These are phyloP conservation scores for Australoheros facetus DNA, from an alignment of 2,797 vertebrate genomes.

Conservation along the genomic window DNA sequence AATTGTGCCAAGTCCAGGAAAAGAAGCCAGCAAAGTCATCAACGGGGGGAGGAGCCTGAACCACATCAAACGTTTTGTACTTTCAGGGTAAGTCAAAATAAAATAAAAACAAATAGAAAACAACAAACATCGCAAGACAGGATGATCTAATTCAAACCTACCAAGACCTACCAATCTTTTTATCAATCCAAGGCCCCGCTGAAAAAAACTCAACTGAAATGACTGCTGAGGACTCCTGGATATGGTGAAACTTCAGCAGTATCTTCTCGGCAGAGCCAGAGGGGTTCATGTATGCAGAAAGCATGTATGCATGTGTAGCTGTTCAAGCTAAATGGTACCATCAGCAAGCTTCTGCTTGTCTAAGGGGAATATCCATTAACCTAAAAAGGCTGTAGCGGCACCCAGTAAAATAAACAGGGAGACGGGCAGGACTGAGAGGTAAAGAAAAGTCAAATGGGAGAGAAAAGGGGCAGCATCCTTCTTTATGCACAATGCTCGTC, in stretches of 20 bases:
- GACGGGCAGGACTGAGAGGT: slow-evolving; percentile 38
- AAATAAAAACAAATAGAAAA: slow-evolving; percentile 42
- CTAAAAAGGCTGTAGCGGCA: slow-evolving; percentile 53
- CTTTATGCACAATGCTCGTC: slow-evolving; percentile 65
- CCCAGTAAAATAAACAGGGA: slow-evolving; percentile 40
- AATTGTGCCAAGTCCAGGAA: slow-evolving; percentile 42
- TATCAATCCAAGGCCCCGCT: slow-evolving; percentile 55
- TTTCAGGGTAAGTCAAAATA: slow-evolving; percentile 24
- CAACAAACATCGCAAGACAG: slow-evolving; percentile 77
- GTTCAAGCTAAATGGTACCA: slow-evolving; percentile 72
- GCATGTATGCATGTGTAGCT: slow-evolving; percentile 75
- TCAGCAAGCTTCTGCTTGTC: slow-evolving; percentile 66
- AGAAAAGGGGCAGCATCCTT: slow-evolving; percentile 47
- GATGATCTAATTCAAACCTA: slow-evolving; percentile 87
- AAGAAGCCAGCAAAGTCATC: slow-evolving; percentile 52
- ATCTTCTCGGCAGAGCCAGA: slow-evolving; percentile 56
- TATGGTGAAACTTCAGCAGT: slow-evolving; percentile 52
- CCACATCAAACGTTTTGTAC: slow-evolving; percentile 31
- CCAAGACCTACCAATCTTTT: slow-evolving; percentile 62
- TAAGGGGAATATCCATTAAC: slow-evolving; percentile 43
- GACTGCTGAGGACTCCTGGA: slow-evolving; percentile 57
- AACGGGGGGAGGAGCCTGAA: slow-evolving; percentile 39
- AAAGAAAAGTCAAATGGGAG: slow-evolving; percentile 38
- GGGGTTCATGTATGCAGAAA: slow-evolving; percentile 67
- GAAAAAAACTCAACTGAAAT: slow-evolving; percentile 55